phyloP scores from a whole-genome alignment of 2,113 vertebrate species.

The Pluvialis apricaria region DNA sequence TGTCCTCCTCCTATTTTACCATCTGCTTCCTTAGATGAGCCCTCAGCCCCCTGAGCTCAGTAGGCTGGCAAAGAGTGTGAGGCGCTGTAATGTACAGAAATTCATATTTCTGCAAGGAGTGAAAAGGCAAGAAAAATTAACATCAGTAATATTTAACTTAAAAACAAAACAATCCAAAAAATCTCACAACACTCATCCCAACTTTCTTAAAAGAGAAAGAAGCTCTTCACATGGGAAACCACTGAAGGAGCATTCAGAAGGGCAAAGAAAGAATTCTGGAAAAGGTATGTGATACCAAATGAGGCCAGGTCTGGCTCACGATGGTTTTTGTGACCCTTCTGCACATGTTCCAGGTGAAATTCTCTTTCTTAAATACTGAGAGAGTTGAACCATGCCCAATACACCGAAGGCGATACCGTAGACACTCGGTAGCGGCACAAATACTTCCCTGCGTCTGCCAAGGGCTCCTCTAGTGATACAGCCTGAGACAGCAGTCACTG shows the following conservation, averaged over 20 bases:
- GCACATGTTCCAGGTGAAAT: background rate
- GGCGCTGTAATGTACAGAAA: no score
- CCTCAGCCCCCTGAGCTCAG: background rate
- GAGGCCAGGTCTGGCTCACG: background rate
- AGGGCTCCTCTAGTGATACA: background rate
- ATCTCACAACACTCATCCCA: background rate
- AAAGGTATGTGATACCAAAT: background rate
- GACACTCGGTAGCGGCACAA: background rate
- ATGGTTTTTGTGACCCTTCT: background rate
- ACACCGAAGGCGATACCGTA: background rate
- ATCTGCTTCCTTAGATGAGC: background rate
- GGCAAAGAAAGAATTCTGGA: background rate
- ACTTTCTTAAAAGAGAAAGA: background rate
- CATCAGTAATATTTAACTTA: background rate
- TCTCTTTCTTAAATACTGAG: background rate
- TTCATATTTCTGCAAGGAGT: background rate
- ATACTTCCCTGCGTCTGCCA: rapidly evolving
- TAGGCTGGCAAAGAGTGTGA: background rate
- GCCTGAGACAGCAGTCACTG: rapidly evolving
- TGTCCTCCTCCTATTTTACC: background rate
- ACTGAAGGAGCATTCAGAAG: background rate
- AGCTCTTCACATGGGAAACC: background rate
- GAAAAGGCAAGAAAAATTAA: background rate
- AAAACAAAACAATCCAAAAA: background rate
- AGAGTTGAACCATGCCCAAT: background rate